Conservation (phyloP, 2,888 invertebrate species). For the Leptinotarsa tumamoca region DNA sequence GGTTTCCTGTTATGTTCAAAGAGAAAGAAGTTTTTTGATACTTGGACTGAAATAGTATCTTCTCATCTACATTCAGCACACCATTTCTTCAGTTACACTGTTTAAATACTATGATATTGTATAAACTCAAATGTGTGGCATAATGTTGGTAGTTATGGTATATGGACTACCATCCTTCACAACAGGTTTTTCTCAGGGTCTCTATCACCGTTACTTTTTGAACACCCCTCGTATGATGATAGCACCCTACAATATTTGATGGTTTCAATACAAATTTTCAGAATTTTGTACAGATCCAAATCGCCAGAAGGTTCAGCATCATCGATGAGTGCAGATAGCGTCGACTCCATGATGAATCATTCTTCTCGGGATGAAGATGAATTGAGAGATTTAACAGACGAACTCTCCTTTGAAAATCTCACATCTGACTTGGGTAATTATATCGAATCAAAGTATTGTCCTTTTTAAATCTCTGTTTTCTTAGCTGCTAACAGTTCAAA, state of each 20-base stretch:
- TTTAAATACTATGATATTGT: no score
- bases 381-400: slow-evolving; percentile 73
- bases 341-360: slow-evolving; percentile 89
- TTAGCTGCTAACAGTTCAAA: slow-evolving; percentile 41
- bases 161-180: no score
- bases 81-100: no score
- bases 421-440: no score
- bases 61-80: no score
- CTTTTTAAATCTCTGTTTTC: background rate
- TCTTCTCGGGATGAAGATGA: slow-evolving; percentile 88
- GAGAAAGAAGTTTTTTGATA: no score
- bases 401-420: slow-evolving; percentile 59
- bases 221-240: background rate
- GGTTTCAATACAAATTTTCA: slow-evolving; percentile 51
- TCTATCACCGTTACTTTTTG: no score
- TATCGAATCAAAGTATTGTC: slow-evolving; percentile 14
- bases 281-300: slow-evolving; percentile 81
- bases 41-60: no score
- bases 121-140: no score
- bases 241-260: background rate
- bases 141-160: no score
- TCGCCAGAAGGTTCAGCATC: slow-evolving; percentile 79
- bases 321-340: slow-evolving; percentile 81
- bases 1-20: no score
- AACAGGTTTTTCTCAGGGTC: no score